Evolutionary conservation across 2,888 invertebrate species (phyloP), one percentile per base, ranked within the genome.

Genomic region (Rambutsinella grinnellia): DNA sequence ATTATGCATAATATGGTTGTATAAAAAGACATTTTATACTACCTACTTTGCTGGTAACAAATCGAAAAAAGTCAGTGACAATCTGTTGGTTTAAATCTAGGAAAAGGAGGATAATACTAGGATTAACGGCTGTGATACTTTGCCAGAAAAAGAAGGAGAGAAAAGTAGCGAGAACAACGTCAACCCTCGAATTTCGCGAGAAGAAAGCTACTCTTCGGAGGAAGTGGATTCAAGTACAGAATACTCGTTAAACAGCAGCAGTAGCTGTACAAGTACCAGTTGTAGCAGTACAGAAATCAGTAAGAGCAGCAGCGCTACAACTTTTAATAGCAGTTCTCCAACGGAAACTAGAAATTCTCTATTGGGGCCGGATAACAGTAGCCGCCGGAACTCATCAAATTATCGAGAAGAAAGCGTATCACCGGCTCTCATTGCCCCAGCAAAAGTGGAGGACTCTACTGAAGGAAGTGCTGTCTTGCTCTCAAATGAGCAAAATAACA

Each of bases 181-280:
- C 51, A 56, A 49, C 46, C 49, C 23, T 36, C 36, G 19, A 28
- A 58, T 6, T 26, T 61, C 67, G 47, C 28, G 46, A 15, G 74
- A 27, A 19, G 61, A 54, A 49, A 67, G 54, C 66, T 74, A 60
- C 28, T 72, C 66, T n/a, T 69, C 67, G 23, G 77, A 68, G 3
- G 78, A 72, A 21, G 61, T 23, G 23, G 71, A 62, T 17, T 47
- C 61, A 13, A 67, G 67, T 28, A 46, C 67, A 27, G 67, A 67
- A 6, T 57, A 47, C n/a, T 19, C 36, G 3, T 23, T 56, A 8
- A 57, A 26, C 17, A 67, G 47, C 23, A 53, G 27, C 19, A 57
- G 56, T 19, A 23, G 61, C 10, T n/a, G n/a, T n/a, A n/a, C n/a
- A n/a, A n/a, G n/a, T n/a, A 46, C 19, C 8, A 67, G 47, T 47